phyloP scores from a whole-genome alignment of 2,888 invertebrate genomes.

The Sipha maydis region DNA sequence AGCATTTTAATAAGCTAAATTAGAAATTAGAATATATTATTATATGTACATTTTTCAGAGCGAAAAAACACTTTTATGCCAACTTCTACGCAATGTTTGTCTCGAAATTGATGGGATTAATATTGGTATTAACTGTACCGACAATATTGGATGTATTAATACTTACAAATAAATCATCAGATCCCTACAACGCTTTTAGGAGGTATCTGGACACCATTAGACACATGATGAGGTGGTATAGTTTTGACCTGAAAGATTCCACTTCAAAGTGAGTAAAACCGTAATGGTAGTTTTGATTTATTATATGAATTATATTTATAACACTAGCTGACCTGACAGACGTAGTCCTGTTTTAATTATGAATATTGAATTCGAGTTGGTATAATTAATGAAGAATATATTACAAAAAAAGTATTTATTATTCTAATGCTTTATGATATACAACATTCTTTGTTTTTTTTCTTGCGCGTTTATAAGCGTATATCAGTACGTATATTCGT shows the following conservation, averaged over 20 bases:
- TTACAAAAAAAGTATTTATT: too few relatives aligned
- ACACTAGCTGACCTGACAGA: too few relatives aligned
- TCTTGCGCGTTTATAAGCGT: too few relatives aligned
- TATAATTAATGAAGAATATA: too few relatives aligned
- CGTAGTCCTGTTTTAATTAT: too few relatives aligned
- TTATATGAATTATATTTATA: too few relatives aligned
- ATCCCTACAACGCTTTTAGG: conserved; percentile 65
- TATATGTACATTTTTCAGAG: conserved; percentile 70
- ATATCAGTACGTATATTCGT: too few relatives aligned
- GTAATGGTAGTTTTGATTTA: neutral
- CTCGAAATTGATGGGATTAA: conserved; percentile 80
- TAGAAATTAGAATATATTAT: neutral
- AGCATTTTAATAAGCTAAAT: conserved; percentile 33
- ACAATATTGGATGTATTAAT: conserved; percentile 72
- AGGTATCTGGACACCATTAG: conserved; percentile 83
- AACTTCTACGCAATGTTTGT: conserved; percentile 78
- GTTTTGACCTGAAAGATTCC: conserved; percentile 73
- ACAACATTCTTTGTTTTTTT: too few relatives aligned
- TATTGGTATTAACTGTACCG: conserved; percentile 79
- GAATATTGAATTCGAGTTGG: too few relatives aligned
- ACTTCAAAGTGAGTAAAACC: conserved; percentile 71
- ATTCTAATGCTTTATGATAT: too few relatives aligned
- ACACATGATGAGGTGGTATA: conserved; percentile 84
- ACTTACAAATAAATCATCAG: conserved; percentile 65
- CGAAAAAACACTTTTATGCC: conserved; percentile 77